Percentiles rank a stretch among this genome's conserved stretches.
Conservation (phyloP, 2,797 vertebrate genomes). For the Gobio occitaniae region DNA sequence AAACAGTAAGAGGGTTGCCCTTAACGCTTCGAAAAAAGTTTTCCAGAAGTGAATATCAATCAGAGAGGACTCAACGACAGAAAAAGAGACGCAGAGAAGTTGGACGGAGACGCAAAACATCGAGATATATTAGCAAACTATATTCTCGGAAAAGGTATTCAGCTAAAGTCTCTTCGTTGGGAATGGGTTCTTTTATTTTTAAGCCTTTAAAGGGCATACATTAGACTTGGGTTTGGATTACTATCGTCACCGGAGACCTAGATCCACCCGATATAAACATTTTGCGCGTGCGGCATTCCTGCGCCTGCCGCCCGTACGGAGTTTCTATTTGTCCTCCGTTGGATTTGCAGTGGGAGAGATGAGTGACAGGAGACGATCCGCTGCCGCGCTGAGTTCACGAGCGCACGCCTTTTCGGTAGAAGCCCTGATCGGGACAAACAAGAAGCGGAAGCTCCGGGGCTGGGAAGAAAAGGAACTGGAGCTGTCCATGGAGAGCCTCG, state of each 20-base stretch:
- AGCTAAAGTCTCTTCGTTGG: slow-evolving; percentile 54
- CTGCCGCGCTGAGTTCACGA: slow-evolving; percentile 96
- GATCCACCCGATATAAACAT: slow-evolving; percentile 67
- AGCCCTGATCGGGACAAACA: slow-evolving; percentile 97
- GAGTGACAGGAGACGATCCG: slow-evolving; percentile 97
- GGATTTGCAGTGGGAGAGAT: slow-evolving; percentile 86
- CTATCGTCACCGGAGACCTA: slow-evolving; percentile 75
- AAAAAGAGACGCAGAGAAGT: slow-evolving; percentile 70
- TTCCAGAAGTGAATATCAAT: slow-evolving; percentile 90
- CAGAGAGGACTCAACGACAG: slow-evolving; percentile 78
- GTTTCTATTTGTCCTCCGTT: slow-evolving; percentile 65
- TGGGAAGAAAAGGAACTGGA: slow-evolving; percentile 96
- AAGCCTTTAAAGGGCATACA: slow-evolving; percentile 68
- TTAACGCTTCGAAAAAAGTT: slow-evolving; percentile 70
- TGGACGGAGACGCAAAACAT: slow-evolving; percentile 68
- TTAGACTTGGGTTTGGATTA: slow-evolving; percentile 78
- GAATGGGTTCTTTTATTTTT: slow-evolving; percentile 72
- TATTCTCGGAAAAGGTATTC: slow-evolving; percentile 61
- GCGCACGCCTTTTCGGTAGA: slow-evolving; percentile 99
- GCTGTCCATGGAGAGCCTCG: slow-evolving; percentile 96
- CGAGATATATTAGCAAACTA: slow-evolving; percentile 70
- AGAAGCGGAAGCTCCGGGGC: slow-evolving; percentile 96
- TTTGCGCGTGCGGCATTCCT: slow-evolving; percentile 56
- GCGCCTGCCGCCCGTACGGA: slow-evolving; percentile 64
- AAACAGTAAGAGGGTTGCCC: slow-evolving; percentile 74